phyloP scores from a whole-genome alignment of 1,140 invertebrate genomes.

The Helicoverpa armigera region DNA sequence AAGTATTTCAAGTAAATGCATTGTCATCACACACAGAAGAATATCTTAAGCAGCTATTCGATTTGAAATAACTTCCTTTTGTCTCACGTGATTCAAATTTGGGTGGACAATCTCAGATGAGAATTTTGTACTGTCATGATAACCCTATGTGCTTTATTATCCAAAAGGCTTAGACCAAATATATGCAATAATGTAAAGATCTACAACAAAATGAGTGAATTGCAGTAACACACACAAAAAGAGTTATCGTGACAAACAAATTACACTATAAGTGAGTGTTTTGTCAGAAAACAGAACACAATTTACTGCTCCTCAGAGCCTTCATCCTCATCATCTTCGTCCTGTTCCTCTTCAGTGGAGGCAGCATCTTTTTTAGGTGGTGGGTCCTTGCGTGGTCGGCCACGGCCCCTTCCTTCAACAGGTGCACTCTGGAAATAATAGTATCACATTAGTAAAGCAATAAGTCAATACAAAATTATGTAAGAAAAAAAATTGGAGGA shows the following conservation, averaged over 20 bases:
- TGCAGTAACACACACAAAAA: constrained; percentile 59
- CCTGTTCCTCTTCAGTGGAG: constrained; percentile 84
- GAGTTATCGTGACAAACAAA: constrained; percentile 83
- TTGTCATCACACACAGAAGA: constrained; percentile 63
- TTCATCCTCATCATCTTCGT: constrained; percentile 85
- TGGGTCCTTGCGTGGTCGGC: constrained; percentile 83
- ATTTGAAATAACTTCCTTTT: constrained; percentile 62
- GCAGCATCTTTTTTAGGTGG: constrained; percentile 83
- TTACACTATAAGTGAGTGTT: constrained; percentile 82
- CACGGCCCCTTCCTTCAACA: constrained; percentile 82
- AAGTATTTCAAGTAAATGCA: constrained; percentile 71
- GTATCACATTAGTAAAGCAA: neutral
- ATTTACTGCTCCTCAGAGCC: constrained; percentile 84
- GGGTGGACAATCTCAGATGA: constrained; percentile 75
- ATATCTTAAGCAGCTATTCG: constrained; percentile 63
- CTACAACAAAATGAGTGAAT: constrained; percentile 65
- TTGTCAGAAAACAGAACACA: constrained; percentile 64
- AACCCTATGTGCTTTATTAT: constrained; percentile 69
- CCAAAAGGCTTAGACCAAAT: constrained; percentile 58
- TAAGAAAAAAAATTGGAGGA: no score
- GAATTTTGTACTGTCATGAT: constrained; percentile 80
- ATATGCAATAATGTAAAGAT: constrained; percentile 65
- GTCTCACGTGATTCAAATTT: constrained; percentile 81
- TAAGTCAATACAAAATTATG: no score
- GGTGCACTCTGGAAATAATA: constrained; percentile 65